Conservation (phyloP, 2,797 vertebrate species). For the Sciurus carolinensis region DNA sequence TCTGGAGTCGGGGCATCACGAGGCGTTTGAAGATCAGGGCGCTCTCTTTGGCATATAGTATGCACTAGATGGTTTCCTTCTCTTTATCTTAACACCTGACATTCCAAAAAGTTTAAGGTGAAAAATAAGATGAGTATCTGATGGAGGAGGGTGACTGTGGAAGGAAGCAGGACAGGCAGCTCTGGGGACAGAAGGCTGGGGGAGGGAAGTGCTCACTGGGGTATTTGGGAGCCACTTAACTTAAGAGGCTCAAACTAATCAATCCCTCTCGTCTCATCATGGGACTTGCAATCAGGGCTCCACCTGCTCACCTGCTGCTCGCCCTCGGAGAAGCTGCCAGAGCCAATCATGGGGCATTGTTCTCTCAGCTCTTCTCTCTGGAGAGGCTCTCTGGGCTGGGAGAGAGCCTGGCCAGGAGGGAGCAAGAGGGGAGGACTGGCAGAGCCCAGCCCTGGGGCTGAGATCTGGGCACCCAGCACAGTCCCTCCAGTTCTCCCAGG, state of each 20-base stretch:
- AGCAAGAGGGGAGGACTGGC: neutral
- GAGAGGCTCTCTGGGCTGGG: neutral
- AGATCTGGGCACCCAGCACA: neutral
- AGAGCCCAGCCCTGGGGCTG: neutral
- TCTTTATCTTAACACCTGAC: slow-evolving; percentile 31
- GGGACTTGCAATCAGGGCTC: slow-evolving; percentile 70
- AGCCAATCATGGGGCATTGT: slow-evolving; percentile 75
- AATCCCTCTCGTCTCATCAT: slow-evolving; percentile 69
- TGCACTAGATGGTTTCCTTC: neutral
- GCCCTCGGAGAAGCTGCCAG: slow-evolving; percentile 30
- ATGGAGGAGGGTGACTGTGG: neutral
- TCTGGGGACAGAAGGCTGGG: neutral
- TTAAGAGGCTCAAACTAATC: slow-evolving; percentile 69
- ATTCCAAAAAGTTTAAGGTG: neutral
- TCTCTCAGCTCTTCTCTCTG: slow-evolving; percentile 2
- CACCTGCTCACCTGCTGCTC: slow-evolving; percentile 71
- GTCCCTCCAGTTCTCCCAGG: neutral
- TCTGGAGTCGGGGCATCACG: neutral
- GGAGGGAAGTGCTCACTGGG: neutral
- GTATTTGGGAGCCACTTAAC: slow-evolving; percentile 66
- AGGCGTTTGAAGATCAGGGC: neutral
- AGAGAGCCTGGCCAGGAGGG: neutral
- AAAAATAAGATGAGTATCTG: neutral
- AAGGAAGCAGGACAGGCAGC: neutral
- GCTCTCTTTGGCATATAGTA: neutral